Conservation (phyloP, 2,113 vertebrate species). For the Neogale vison region DNA sequence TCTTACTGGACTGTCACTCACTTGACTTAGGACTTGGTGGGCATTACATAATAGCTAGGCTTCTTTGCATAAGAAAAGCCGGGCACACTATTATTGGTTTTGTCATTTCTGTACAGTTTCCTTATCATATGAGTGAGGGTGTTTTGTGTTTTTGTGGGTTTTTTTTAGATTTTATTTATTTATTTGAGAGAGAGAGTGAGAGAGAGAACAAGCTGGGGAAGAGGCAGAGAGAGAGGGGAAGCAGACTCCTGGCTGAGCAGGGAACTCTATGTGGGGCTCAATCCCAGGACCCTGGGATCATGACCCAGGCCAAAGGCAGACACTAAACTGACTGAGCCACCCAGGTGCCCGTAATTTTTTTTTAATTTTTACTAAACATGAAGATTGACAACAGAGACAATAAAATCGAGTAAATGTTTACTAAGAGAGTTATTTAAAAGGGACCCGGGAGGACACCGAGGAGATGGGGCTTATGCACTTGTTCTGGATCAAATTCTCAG, state of each 20-base stretch:
- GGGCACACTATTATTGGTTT: not conserved
- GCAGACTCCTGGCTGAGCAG: not conserved
- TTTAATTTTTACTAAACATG: not conserved
- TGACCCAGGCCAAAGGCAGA: not conserved
- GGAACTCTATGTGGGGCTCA: not conserved
- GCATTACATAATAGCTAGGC: not conserved
- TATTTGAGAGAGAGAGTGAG: not conserved
- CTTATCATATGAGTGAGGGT: not conserved
- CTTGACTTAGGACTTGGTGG: not conserved
- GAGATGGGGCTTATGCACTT: not conserved
- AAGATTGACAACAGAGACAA: not conserved
- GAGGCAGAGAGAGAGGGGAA: not conserved
- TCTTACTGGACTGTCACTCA: not conserved
- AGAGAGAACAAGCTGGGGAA: not conserved
- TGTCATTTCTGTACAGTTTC: not conserved
- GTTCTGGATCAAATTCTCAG: not conserved
- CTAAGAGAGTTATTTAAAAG: not conserved
- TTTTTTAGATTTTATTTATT: not conserved
- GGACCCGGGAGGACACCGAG: not conserved
- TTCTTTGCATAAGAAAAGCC: not conserved
- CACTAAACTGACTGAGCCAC: not conserved
- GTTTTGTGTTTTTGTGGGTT: not conserved
- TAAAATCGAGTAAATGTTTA: not conserved
- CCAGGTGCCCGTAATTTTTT: not conserved
- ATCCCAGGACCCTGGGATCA: not conserved